phyloP scores from a whole-genome alignment of 2,888 invertebrate species.

The Apantesis nais region DNA sequence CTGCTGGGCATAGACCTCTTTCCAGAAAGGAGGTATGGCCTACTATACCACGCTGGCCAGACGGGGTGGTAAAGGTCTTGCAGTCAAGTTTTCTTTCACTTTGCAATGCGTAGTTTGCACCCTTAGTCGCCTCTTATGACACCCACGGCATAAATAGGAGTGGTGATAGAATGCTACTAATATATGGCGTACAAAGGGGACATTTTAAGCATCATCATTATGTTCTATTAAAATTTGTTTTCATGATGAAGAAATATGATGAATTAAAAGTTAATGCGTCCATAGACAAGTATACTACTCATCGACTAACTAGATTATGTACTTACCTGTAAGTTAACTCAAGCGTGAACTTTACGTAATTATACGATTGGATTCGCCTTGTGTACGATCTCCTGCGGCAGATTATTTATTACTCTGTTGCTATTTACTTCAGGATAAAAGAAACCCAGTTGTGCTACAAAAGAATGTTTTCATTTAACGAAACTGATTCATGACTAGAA shows the following conservation, averaged over 20 bases:
- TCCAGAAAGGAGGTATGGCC: too few species aligned
- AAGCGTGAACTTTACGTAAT: conserved; percentile 2
- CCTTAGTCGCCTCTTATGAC: too few species aligned
- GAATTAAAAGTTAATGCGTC: background rate
- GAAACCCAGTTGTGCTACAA: conserved; percentile 18
- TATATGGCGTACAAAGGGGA: too few species aligned
- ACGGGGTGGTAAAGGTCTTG: too few species aligned
- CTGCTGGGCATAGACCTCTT: too few species aligned
- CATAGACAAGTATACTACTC: background rate
- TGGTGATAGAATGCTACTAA: too few species aligned
- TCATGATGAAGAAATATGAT: background rate
- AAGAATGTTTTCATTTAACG: background rate
- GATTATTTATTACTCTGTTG: conserved; percentile 22
- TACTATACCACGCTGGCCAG: too few species aligned
- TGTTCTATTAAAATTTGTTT: too few species aligned
- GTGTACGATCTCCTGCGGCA: conserved; percentile 17
- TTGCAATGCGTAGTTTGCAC: too few species aligned
- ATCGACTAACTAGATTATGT: background rate
- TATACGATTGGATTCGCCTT: conserved; percentile 10
- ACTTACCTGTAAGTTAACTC: conserved; percentile 4
- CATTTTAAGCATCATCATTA: too few species aligned
- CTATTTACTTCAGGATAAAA: conserved; percentile 26
- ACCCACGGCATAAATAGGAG: too few species aligned
- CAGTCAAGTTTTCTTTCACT: too few species aligned
- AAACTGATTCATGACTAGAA: background rate